Evolutionary conservation across 2,797 vertebrate species (phyloP).

Genomic region (Acanthurus leucopareius): DNA sequence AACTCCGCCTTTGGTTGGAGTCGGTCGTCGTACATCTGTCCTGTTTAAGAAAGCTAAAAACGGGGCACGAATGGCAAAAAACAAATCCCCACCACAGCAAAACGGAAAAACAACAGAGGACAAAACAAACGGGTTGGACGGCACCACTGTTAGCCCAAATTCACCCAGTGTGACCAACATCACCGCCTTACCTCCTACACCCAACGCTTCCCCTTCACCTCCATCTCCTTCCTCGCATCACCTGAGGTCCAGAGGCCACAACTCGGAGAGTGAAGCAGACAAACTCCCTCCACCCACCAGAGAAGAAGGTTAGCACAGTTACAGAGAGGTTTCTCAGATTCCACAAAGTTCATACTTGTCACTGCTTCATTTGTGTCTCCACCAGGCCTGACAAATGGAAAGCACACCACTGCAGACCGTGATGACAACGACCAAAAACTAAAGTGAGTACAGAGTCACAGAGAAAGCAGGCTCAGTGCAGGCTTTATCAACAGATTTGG

Average conservation of each 20-base stretch:
- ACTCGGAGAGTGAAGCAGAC: conserved; percentile 86
- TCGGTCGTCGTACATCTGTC: conserved; percentile 92
- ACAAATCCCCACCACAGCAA: conserved; percentile 82
- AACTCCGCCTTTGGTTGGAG: conserved; percentile 78
- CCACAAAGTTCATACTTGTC: conserved; percentile 8
- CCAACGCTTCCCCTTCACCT: conserved; percentile 65
- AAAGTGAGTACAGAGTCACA: conserved; percentile 70
- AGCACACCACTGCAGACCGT: conserved; percentile 85
- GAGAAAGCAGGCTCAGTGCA: neutral
- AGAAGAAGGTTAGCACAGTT: conserved; percentile 84
- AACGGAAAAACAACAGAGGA: conserved; percentile 84
- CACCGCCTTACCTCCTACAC: conserved; percentile 66
- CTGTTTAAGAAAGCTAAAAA: conserved; percentile 97
- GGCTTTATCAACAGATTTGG: neutral
- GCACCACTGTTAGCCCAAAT: conserved; percentile 41
- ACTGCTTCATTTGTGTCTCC: conserved; percentile 34
- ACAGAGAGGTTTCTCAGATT: neutral
- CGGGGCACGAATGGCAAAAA: conserved; percentile 87
- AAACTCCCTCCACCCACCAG: conserved; percentile 79
- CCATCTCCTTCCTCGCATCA: conserved; percentile 79
- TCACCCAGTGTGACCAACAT: conserved; percentile 62
- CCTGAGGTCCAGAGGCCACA: conserved; percentile 88
- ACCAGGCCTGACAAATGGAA: conserved; percentile 90
- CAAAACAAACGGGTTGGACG: conserved; percentile 70
- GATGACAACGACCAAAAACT: conserved; percentile 70